phyloP scores from a whole-genome alignment of 1,140 invertebrate genomes.

The Papilio aristodemus region DNA sequence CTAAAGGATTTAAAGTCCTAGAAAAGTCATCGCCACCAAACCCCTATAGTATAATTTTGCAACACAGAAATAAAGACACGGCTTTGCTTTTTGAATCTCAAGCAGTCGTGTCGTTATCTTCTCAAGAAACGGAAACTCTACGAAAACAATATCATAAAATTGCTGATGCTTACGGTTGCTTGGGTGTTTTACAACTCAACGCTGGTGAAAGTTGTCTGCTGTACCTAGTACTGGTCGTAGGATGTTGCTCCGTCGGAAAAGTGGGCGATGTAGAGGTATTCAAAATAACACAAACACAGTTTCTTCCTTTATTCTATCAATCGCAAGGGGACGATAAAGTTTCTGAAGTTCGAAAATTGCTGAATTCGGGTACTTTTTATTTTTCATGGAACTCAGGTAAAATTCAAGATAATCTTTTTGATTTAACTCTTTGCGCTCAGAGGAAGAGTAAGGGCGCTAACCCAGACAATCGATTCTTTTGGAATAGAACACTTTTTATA shows the following conservation, averaged over 20 bases:
- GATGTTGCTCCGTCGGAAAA: conserved; percentile 96
- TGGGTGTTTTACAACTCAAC: conserved; percentile 94
- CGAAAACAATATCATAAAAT: conserved; percentile 93
- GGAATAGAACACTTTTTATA: conserved; percentile 97
- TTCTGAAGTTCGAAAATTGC: conserved; percentile 90
- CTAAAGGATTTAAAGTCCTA: conserved; percentile 93
- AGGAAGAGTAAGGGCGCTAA: conserved; percentile 88
- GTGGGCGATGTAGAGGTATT: conserved; percentile 96
- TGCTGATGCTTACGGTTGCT: conserved; percentile 94
- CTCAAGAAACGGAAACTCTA: conserved; percentile 92
- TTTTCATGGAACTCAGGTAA: conserved; percentile 88
- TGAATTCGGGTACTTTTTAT: conserved; percentile 98
- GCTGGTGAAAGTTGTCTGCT: conserved; percentile 90
- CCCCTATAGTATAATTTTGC: conserved; percentile 94
- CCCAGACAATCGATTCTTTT: conserved; percentile 96
- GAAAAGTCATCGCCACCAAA: conserved; percentile 92
- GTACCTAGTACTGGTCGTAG: conserved; percentile 95
- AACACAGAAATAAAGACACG: conserved; percentile 92
- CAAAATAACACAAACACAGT: conserved; percentile 94
- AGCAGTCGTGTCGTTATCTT: conserved; percentile 90
- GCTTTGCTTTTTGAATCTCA: conserved; percentile 95
- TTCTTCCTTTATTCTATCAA: conserved; percentile 92
- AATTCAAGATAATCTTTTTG: conserved; percentile 82
- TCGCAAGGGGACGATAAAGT: conserved; percentile 86
- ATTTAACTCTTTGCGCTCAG: conserved; percentile 96